Conservation (phyloP, 2,797 vertebrate genomes). For the Chaenodraco wilsoni region DNA sequence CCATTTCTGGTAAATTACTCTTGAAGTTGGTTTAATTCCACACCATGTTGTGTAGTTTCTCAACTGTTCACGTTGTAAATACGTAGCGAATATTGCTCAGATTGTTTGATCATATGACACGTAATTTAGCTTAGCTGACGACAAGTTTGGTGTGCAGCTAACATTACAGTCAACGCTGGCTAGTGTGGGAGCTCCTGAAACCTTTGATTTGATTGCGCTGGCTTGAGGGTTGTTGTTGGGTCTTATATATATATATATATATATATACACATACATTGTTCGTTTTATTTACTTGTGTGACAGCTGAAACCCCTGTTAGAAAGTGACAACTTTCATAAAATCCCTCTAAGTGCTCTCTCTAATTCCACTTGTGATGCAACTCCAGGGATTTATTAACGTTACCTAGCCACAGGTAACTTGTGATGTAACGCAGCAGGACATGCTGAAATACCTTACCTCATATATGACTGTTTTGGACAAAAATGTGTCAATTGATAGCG, state of each 20-base stretch:
- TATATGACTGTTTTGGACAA: neutral
- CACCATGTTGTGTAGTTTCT: neutral
- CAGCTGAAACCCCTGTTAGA: neutral
- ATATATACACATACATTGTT: neutral
- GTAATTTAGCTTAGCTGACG: slow-evolving; percentile 68
- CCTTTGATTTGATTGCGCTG: neutral
- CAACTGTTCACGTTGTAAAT: neutral
- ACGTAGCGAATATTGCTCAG: neutral
- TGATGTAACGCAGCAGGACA: slow-evolving; percentile 30
- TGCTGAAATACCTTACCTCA: neutral
- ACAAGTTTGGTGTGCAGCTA: slow-evolving; percentile 71
- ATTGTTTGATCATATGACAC: slow-evolving; percentile 60
- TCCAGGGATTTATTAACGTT: slow-evolving; percentile 18
- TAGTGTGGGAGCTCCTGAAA: slow-evolving; percentile 24
- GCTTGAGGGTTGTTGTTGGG: neutral
- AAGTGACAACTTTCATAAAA: slow-evolving; percentile 36
- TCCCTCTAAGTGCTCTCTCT: slow-evolving; percentile 6
- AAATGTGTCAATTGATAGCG: neutral
- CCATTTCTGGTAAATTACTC: neutral
- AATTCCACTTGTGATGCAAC: slow-evolving; percentile 34
- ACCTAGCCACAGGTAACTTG: slow-evolving; percentile 40
- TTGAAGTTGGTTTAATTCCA: neutral
- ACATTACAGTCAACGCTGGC: slow-evolving; percentile 43
- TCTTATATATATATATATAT: neutral
- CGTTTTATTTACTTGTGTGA: neutral